Conservation (phyloP, 2,113 vertebrate genomes). For the Alethe castanea region DNA sequence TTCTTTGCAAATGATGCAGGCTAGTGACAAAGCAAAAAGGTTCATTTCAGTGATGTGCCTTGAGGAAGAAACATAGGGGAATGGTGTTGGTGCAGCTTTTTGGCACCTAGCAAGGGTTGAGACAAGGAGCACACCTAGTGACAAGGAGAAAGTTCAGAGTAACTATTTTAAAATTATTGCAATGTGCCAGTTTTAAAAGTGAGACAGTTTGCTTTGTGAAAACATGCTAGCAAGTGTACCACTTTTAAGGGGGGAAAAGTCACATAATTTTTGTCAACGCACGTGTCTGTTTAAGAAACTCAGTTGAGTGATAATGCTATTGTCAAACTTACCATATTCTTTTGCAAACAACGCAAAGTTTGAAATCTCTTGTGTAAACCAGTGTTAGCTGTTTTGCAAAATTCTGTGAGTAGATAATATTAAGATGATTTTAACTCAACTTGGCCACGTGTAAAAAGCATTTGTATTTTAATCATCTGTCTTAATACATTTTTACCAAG, state of each 20-base stretch:
- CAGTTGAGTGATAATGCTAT: neutral
- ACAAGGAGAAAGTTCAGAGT: neutral
- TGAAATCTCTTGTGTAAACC: neutral
- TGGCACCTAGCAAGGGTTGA: neutral
- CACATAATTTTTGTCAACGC: neutral
- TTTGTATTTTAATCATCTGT: neutral
- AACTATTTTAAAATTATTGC: neutral
- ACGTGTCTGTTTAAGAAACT: neutral
- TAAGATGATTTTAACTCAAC: neutral
- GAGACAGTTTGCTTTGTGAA: neutral
- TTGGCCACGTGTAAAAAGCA: neutral
- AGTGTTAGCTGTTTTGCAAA: neutral
- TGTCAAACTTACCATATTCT: neutral
- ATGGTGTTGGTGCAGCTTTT: neutral
- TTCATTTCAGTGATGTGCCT: neutral
- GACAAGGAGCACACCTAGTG: neutral
- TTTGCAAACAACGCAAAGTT: constrained; percentile 10
- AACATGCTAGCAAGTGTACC: neutral
- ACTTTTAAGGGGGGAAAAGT: neutral
- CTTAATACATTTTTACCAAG: neutral
- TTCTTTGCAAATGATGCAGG: neutral
- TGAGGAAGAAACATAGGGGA: neutral
- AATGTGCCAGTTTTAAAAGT: neutral
- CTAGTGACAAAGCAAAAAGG: neutral
- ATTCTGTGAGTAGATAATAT: neutral